These are phyloP conservation scores for Pocillopora damicornis DNA, from an alignment of 64 coral and sea anemone species.

Conservation along the genomic window DNA sequence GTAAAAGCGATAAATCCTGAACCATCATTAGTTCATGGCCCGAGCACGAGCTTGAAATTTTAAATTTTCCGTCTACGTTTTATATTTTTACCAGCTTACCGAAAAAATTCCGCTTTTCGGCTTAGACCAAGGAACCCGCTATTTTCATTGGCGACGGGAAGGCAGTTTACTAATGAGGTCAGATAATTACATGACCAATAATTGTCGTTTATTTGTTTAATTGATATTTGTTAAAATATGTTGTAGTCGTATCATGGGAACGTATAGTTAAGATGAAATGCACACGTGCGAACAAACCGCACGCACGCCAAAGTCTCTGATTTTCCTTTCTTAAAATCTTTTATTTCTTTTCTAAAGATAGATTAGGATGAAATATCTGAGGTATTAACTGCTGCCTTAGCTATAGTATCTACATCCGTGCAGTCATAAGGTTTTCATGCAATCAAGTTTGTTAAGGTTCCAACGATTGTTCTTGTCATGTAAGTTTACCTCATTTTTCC, in stretches of 20 bases:
- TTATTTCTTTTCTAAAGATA: not conserved
- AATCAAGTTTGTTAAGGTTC: no score
- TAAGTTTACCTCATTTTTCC: no score
- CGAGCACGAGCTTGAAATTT: no score
- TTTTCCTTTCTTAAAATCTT: conserved; percentile 1
- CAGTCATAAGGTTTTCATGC: no score
- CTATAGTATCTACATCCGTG: no score
- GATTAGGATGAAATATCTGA: no score
- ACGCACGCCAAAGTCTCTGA: not conserved
- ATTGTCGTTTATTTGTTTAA: conserved; percentile 38
- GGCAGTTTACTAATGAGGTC: conserved; percentile 13
- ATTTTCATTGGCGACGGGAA: conserved; percentile 5
- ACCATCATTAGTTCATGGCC: no score
- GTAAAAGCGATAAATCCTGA: not conserved
- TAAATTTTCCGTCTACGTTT: no score
- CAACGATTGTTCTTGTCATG: no score
- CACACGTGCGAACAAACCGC: conserved; percentile 19
- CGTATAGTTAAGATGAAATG: not conserved
- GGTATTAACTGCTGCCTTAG: no score
- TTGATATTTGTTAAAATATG: conserved; percentile 17
- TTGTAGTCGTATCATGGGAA: not conserved
- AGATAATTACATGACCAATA: conserved; percentile 33
- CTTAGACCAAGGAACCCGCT: not conserved
- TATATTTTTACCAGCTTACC: not conserved
- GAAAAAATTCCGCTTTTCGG: not conserved